A percentile compares a stretch with the other conserved stretches of the same genome.
These are phyloP conservation scores for Rhodophaea formosa DNA, from an alignment of 2,888 invertebrate genomes.

Conservation along the genomic window DNA sequence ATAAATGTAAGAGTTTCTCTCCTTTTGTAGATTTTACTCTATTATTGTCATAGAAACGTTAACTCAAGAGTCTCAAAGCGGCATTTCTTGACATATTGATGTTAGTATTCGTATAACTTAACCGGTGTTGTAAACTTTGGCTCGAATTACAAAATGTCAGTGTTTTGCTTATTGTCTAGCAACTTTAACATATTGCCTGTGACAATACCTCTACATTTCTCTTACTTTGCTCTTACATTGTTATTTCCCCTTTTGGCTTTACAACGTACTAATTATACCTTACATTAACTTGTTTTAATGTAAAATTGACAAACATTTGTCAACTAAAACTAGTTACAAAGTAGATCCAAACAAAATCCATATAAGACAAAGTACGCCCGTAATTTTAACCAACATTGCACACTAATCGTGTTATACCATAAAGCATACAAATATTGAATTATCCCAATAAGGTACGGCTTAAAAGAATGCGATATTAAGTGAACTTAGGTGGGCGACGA, in stretches of 20 bases:
- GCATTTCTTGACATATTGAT: conserved; percentile 3
- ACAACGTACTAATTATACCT: not conserved
- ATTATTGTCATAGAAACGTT: not conserved
- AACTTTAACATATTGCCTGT: not conserved
- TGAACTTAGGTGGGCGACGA: conserved; percentile 4
- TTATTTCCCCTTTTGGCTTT: not conserved
- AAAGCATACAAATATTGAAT: conserved; percentile 7
- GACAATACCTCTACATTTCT: not conserved
- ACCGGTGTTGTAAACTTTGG: conserved; percentile 2
- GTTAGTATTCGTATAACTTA: conserved; percentile 1
- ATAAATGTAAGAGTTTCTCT: not conserved
- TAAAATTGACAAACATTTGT: not conserved
- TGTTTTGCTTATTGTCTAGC: conserved; percentile 3
- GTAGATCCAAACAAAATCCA: not conserved
- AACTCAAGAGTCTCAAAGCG: not conserved
- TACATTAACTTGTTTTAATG: not conserved
- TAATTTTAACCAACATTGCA: not conserved
- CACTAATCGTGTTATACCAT: not conserved
- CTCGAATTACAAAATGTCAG: conserved; percentile 8
- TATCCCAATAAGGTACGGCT: not conserved
- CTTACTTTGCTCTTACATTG: conserved; percentile 2
- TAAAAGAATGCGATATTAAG: conserved; percentile 4
- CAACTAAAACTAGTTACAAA: not conserved
- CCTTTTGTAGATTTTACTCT: not conserved
- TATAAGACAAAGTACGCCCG: not conserved